A percentile compares a stretch with the other conserved stretches of the same genome.
Conservation (phyloP, 2,113 vertebrate species). For the Bettongia penicillata region DNA sequence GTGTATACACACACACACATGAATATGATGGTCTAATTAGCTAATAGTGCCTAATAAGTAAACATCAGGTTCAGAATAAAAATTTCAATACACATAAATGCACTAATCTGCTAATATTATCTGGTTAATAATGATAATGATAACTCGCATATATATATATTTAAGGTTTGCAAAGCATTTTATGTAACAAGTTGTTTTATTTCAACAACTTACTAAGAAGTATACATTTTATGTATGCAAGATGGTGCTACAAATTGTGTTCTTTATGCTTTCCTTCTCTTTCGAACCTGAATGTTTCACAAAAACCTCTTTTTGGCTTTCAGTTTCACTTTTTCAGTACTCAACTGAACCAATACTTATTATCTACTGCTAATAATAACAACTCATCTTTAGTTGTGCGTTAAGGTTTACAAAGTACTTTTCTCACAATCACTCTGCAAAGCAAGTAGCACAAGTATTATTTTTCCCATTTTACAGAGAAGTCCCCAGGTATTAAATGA, state of each 20-base stretch:
- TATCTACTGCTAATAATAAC: neutral
- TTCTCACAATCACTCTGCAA: neutral
- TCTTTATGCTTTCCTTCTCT: conserved; percentile 7
- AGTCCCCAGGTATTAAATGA: neutral
- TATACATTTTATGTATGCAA: neutral
- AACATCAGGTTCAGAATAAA: neutral
- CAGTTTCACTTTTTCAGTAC: conserved; percentile 25
- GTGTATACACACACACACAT: neutral
- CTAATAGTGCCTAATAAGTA: neutral
- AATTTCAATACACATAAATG: neutral
- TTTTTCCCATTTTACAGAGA: neutral
- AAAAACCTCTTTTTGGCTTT: neutral
- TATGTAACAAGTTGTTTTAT: conserved; percentile 20
- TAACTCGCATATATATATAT: too few relatives aligned
- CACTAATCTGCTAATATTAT: neutral
- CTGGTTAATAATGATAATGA: neutral
- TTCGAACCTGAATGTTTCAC: conserved; percentile 32
- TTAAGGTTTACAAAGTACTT: neutral
- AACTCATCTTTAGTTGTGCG: neutral
- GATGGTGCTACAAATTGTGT: neutral
- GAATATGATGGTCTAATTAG: neutral
- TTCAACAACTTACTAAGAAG: neutral
- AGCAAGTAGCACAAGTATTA: neutral
- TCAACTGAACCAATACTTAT: neutral
- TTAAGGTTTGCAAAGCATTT: neutral